These are phyloP conservation scores for Siniperca knerii DNA, from an alignment of 2,113 vertebrate species.

Conservation along the genomic window DNA sequence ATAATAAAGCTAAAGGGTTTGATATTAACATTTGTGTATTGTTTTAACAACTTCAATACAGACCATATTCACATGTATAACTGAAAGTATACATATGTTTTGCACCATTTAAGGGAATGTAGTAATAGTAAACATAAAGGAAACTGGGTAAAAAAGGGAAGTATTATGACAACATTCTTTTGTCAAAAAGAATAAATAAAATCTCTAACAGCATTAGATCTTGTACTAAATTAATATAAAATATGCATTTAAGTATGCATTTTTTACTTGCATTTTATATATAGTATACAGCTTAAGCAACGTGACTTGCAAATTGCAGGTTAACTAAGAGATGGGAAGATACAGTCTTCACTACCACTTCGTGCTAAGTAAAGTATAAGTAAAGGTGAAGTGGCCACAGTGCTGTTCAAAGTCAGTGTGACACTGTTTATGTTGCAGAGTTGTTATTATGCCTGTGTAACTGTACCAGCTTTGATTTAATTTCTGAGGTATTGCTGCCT, in stretches of 20 bases:
- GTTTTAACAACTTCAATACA: not conserved
- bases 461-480: constrained; percentile 20
- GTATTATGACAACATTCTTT: not conserved
- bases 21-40: not conserved
- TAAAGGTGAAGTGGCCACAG: not conserved
- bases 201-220: not conserved
- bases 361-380: not conserved
- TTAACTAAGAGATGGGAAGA: not conserved
- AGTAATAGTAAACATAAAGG: not conserved
- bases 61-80: not conserved
- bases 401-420: constrained; percentile 12
- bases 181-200: too few species aligned
- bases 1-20: not conserved
- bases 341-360: not conserved
- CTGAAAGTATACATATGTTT: not conserved
- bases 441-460: constrained; percentile 11
- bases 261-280: too few species aligned
- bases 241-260: too few species aligned
- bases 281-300: too few species aligned
- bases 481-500: constrained; percentile 26
- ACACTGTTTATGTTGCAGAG: constrained; percentile 11
- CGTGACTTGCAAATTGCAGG: too few species aligned
- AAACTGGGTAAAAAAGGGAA: not conserved
- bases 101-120: not conserved
- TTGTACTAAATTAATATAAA: too few species aligned